Percentiles rank a stretch among this genome's conserved stretches.
Evolutionary conservation across 2,888 invertebrate genomes (phyloP).

Genomic region (Drosophila paranaensis): DNA sequence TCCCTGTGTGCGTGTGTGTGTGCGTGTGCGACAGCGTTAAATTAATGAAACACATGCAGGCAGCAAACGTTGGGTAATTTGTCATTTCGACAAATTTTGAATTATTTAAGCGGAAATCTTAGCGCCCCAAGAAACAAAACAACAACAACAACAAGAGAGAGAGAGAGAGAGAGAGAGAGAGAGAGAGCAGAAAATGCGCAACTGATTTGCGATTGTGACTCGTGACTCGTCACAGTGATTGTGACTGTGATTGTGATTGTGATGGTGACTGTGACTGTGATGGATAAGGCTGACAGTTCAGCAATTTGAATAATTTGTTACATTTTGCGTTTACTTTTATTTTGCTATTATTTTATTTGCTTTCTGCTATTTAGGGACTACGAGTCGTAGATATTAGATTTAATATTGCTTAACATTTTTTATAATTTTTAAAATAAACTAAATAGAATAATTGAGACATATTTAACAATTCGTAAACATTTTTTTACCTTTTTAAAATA

Average conservation of each 20-base stretch:
- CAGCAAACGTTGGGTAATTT: constrained; percentile 61
- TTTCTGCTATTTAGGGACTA: too few relatives aligned
- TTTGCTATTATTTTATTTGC: neutral
- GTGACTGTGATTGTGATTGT: constrained; percentile 25
- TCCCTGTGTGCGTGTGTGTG: constrained; percentile 19
- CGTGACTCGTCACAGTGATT: constrained; percentile 9
- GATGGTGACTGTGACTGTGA: constrained; percentile 20
- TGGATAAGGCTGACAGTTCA: constrained; percentile 44
- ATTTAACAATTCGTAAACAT: too few relatives aligned
- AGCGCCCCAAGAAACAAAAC: constrained; percentile 35
- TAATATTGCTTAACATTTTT: too few relatives aligned
- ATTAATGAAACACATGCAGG: constrained; percentile 74
- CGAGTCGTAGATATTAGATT: too few relatives aligned
- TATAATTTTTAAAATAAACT: too few relatives aligned
- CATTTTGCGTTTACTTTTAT: neutral
- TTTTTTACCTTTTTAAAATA: too few relatives aligned
- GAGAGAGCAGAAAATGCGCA: constrained; percentile 41
- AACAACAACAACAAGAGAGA: neutral
- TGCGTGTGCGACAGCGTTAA: constrained; percentile 45
- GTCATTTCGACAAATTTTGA: constrained; percentile 76
- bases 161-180: constrained; percentile 16
- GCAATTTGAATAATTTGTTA: constrained; percentile 23
- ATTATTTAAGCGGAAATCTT: constrained; percentile 75
- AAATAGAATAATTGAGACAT: too few relatives aligned
- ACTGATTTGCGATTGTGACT: constrained; percentile 41